Evolutionary conservation across 1,140 invertebrate species (phyloP).

Genomic region (Aphaenogaster floridana): DNA sequence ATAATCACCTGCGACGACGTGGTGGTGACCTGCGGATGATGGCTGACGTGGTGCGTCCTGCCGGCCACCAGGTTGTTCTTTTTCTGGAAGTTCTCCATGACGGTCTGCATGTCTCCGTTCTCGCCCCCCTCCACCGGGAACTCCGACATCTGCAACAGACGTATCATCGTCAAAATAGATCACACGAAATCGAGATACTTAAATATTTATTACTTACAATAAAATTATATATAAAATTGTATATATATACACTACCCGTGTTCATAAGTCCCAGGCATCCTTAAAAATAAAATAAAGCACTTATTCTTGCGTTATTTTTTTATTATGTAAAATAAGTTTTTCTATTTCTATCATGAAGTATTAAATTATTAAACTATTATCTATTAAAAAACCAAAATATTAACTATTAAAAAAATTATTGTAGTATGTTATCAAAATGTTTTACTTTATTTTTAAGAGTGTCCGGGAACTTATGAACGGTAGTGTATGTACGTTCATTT

Average conservation of each 20-base stretch:
- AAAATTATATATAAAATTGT: neutral
- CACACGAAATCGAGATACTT: neutral
- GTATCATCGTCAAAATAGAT: neutral
- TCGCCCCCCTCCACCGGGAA: conserved; percentile 83
- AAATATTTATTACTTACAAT: neutral
- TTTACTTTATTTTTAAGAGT: too few relatives aligned
- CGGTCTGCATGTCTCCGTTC: conserved; percentile 84
- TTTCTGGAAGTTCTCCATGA: conserved; percentile 85
- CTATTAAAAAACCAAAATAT: too few relatives aligned
- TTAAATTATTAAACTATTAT: too few relatives aligned
- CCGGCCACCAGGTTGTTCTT: conserved; percentile 83
- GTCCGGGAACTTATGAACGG: neutral
- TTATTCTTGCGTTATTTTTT: too few relatives aligned
- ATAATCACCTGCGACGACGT: conserved; percentile 80
- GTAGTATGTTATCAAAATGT: too few relatives aligned
- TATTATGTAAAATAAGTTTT: too few relatives aligned
- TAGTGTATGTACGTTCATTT: neutral
- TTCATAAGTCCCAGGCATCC: too few relatives aligned
- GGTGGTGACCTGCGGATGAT: conserved; percentile 83
- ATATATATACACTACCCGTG: too few relatives aligned
- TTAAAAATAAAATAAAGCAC: too few relatives aligned
- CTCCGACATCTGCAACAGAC: conserved; percentile 82
- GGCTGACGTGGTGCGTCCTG: conserved; percentile 78
- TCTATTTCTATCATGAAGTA: too few relatives aligned
- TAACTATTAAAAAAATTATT: too few relatives aligned